A percentile compares a stretch with the other conserved stretches of the same genome.
Conservation (phyloP, 2,113 vertebrate genomes). For the Pterophyllum scalare region DNA sequence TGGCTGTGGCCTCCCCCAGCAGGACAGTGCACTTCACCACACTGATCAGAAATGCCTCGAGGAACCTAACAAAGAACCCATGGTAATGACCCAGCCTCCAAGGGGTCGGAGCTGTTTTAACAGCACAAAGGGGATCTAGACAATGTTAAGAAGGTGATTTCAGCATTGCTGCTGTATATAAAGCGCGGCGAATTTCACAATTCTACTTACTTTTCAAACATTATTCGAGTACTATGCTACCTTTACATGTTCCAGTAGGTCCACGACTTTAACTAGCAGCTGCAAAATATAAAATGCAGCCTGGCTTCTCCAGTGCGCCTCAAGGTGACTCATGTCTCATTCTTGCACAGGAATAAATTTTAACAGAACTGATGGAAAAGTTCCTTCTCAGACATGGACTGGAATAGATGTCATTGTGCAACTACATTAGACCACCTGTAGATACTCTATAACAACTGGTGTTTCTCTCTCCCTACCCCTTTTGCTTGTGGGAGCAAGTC, state of each 20-base stretch:
- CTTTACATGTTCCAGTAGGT: conserved; percentile 29
- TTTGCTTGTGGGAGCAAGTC: conserved; percentile 68
- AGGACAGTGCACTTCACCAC: not conserved
- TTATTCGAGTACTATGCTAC: conserved; percentile 29
- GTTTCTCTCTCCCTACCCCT: conserved; percentile 42
- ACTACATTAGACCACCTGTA: conserved; percentile 68
- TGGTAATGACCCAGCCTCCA: not conserved
- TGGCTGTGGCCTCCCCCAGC: not conserved
- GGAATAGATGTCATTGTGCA: conserved; percentile 62
- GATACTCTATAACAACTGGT: conserved; percentile 50
- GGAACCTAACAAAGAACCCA: not conserved
- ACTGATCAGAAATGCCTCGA: not conserved
- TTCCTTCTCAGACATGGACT: conserved; percentile 54
- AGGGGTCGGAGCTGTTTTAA: not conserved
- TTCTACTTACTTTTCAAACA: conserved; percentile 10
- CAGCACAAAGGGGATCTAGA: not conserved
- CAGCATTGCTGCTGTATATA: not conserved
- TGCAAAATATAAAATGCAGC: conserved; percentile 30
- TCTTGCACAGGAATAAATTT: conserved; percentile 62
- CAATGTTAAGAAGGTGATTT: not conserved
- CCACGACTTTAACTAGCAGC: conserved; percentile 35
- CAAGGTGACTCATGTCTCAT: conserved; percentile 42
- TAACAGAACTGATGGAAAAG: conserved; percentile 60
- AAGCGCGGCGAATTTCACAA: not conserved
- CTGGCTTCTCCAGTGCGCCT: conserved; percentile 47